Evolutionary conservation across 1,140 invertebrate genomes (phyloP), one percentile per base, ranked within the genome.

Genomic region (Sinonovacula constricta): DNA sequence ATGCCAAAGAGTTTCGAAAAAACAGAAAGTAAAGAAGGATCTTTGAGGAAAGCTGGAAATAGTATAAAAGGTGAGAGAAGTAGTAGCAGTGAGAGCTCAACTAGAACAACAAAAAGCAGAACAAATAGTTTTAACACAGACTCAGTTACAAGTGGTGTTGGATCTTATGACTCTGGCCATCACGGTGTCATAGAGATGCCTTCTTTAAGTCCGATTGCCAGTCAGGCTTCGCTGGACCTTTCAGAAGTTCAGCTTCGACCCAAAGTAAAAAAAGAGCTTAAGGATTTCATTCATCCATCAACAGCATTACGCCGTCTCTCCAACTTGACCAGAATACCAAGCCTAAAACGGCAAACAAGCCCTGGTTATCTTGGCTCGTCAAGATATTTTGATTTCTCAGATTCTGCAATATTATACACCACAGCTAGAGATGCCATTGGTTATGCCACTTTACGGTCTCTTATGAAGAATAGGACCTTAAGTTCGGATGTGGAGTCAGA

Each of bases 401-500:
- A 86, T 36, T 83, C 80, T 67, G 82, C 84, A 15, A 80, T 86
- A 15, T 76, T 79, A 63, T 86, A 84, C 80, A 90, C 91, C 7
- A 89, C 87, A 56, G 78, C 87, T 24, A 60, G 89, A 39, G 91
- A 92, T 85, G 88, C 95, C 79, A 92, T 95, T 49, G 96, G 96
- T 33, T 97, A 96, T 87, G 94, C 94, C n/a, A 95, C 94, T 24
- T 89, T 97, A 56, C 93, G 95, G 84, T 94, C 93, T 49, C 90
- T 97, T 30, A 94, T 95, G 77, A 92, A 93, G n/a, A 92, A 93
- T 85, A 92, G 94, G 15, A 85, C 84, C 24, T 85, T 76, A 81
- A 91, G 85, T 83, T 82, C 75, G 3, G 89, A 89, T 54, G 74
- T 79, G 14, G 88, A 90, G 34, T 85, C 85, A 14, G 88, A 88